Percentiles rank a stretch among this genome's conserved stretches.
phyloP scores from a whole-genome alignment of 1,140 invertebrate species.

The Prorops nasuta region DNA sequence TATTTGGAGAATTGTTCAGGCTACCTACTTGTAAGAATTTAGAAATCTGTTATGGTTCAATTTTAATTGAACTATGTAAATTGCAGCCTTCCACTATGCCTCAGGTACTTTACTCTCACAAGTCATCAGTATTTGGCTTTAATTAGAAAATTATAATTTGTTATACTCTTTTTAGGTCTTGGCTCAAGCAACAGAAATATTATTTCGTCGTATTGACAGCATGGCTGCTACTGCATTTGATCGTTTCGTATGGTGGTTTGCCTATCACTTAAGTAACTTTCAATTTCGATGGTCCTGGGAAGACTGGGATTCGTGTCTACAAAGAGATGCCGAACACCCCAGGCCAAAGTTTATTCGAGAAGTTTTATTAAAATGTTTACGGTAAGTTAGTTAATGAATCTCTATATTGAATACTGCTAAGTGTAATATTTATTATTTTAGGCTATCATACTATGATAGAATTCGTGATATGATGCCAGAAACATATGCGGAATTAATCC shows the following conservation, averaged over 20 bases:
- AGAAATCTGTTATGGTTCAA: conserved; percentile 93
- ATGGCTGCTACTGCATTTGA: conserved; percentile 98
- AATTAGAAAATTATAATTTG: too few species aligned
- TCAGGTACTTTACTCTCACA: too few species aligned
- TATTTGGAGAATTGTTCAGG: conserved; percentile 92
- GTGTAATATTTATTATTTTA: conserved; percentile 47
- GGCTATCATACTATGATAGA: conserved; percentile 92
- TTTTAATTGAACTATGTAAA: conserved; percentile 97
- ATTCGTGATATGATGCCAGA: conserved; percentile 90
- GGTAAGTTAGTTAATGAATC: conserved; percentile 59
- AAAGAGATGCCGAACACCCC: conserved; percentile 86
- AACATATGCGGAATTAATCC: conserved; percentile 81
- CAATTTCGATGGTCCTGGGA: conserved; percentile 99
- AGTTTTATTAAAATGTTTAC: conserved; percentile 85
- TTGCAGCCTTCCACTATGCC: conserved; percentile 95
- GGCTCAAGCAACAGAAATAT: conserved; percentile 95
- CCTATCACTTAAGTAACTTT: conserved; percentile 98
- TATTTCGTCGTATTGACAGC: conserved; percentile 92
- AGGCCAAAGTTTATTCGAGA: conserved; percentile 95
- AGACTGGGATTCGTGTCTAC: conserved; percentile 84
- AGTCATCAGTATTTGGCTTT: too few species aligned
- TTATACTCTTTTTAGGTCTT: conserved; percentile 71
- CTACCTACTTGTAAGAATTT: conserved; percentile 85
- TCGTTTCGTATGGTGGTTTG: conserved; percentile 96
- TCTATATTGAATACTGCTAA: background rate